Percentiles rank a stretch among this genome's conserved stretches.
Conservation (phyloP, 2,113 vertebrate genomes). For the Grammomys dolichurus region DNA sequence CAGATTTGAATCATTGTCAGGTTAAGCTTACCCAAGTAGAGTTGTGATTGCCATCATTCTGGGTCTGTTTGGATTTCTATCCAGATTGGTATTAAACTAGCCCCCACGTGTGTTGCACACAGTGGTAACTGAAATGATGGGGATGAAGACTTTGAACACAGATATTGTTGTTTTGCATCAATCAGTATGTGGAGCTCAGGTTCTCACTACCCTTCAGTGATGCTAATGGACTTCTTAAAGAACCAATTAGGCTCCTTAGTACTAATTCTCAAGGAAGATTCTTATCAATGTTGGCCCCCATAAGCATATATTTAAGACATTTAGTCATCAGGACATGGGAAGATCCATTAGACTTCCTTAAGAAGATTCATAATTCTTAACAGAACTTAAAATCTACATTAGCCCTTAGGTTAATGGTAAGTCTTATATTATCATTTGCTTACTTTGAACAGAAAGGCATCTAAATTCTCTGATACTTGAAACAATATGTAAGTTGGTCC, state of each 20-base stretch:
- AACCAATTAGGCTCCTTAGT: background rate
- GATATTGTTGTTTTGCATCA: background rate
- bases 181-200: background rate
- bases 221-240: background rate
- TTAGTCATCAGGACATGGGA: background rate
- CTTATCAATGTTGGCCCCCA: background rate
- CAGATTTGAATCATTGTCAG: conserved; percentile 49
- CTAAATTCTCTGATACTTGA: background rate
- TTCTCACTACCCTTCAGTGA: background rate
- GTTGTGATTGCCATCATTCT: background rate
- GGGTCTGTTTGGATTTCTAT: background rate
- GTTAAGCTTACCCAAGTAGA: conserved; percentile 31
- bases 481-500: background rate
- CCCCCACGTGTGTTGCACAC: background rate
- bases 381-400: background rate
- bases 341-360: background rate
- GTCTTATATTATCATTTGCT: background rate
- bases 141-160: background rate
- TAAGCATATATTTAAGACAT: background rate
- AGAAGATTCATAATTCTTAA: background rate
- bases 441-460: background rate
- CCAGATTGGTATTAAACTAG: background rate
- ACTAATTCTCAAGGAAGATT: background rate
- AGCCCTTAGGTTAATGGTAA: background rate
- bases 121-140: background rate